Percentiles rank a stretch among this genome's conserved stretches.
Evolutionary conservation across 2,113 vertebrate species (phyloP).

Genomic region (Emydura subglobosa): DNA sequence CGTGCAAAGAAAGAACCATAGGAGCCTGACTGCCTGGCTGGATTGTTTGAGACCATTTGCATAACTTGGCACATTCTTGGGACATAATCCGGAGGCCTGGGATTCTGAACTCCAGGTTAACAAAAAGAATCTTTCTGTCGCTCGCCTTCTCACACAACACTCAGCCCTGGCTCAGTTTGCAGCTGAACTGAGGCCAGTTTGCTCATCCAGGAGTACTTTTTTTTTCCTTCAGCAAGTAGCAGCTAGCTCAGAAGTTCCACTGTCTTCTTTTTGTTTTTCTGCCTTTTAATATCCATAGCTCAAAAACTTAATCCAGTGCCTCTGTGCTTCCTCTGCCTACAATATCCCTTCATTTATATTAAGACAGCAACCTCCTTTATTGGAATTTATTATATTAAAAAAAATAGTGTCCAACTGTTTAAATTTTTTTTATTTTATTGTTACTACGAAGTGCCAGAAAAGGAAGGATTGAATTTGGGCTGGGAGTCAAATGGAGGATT

Average conservation of each 20-base stretch:
- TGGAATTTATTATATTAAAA: neutral
- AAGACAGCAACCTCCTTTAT: neutral
- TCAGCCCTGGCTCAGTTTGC: neutral
- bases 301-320: neutral
- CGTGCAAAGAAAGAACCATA: neutral
- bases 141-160: neutral
- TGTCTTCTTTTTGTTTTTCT: neutral
- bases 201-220: neutral
- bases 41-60: neutral
- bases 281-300: neutral
- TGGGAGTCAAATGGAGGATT: neutral
- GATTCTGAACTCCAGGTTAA: neutral
- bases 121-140: neutral
- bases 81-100: neutral
- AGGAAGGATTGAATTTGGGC: neutral
- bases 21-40: neutral
- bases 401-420: neutral
- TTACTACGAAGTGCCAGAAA: neutral
- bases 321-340: neutral
- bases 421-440: neutral
- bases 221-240: constrained; percentile 5
- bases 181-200: neutral
- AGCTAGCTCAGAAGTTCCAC: neutral
- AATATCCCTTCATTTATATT: neutral
- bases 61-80: neutral